Evolutionary conservation across 1,140 invertebrate species (phyloP), one percentile per base, ranked within the genome.

Genomic region (Achatina immaculata): DNA sequence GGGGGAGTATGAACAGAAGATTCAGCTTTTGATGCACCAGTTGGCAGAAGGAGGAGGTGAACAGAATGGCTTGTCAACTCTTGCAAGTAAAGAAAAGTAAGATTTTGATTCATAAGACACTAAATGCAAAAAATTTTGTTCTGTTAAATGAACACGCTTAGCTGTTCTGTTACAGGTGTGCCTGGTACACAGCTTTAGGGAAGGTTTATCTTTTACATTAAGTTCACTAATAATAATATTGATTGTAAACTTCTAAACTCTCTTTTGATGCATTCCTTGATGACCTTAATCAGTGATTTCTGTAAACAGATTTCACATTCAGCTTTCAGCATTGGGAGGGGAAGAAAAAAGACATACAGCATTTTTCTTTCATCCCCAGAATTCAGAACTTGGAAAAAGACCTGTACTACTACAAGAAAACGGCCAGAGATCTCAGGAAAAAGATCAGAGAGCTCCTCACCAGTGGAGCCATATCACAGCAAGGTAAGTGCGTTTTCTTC

Each of bases 341-440:
- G n/a, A n/a, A n/a, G n/a, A n/a, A 14, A 66, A 66, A n/a, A 14
- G 62, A 66, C n/a, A 28, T 24, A 16, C 36, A 72, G 6, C 16
- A 28, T 74, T 14, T 36, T 74, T 74, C 34, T 7, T 74, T 21
- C 4, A 34, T 51, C n/a, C 83, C 45, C 83, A 90, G 89, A 81
- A 83, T 89, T 19, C 85, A 87, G 78, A 88, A 90, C 73, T 83
- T 92, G 78, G 91, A 92, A 74, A 91, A 90, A 81, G 91, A 92
- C n/a, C 81, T 92, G 28, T 90, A 89, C 76, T 91, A 90, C 80
- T 91, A 91, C 84, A 91, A 91, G 84, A 91, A 91, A 83, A 91
- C 88, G 40, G 87, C 87, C 75, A 83, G 90, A 66, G 90, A 91
- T 74, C 62, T 91, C 62, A 90, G 89, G 86, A 90, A 87, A 72